These are phyloP conservation scores for Trichomycterus rosablanca DNA, from an alignment of 2,113 vertebrate genomes.

Conservation along the genomic window DNA sequence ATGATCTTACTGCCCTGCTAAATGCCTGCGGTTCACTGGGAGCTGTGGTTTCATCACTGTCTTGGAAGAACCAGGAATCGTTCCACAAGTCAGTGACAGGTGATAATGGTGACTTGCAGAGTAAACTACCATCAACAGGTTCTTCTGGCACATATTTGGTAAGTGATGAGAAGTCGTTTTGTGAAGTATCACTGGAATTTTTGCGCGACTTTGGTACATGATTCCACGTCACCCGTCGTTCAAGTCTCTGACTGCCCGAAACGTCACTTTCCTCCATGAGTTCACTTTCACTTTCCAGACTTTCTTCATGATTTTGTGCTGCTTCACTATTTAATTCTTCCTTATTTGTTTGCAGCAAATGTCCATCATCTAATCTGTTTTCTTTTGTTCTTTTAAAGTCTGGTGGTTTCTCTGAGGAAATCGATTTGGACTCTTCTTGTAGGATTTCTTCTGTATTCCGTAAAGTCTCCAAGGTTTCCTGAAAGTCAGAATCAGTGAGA, in stretches of 20 bases:
- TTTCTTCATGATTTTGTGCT: slow-evolving; percentile 44
- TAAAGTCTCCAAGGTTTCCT: slow-evolving; percentile 55
- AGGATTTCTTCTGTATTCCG: slow-evolving; percentile 47
- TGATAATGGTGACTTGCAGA: slow-evolving; percentile 10
- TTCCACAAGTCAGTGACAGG: slow-evolving; percentile 15
- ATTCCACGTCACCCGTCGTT: slow-evolving; percentile 41
- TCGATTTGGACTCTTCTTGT: slow-evolving; percentile 33
- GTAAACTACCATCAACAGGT: not conserved
- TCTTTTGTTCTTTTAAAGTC: not conserved
- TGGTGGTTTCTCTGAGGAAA: slow-evolving; percentile 27
- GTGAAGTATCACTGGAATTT: not conserved
- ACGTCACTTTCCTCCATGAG: slow-evolving; percentile 30
- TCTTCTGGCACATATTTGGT: slow-evolving; percentile 18
- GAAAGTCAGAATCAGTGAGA: slow-evolving; percentile 23
- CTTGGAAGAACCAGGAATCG: slow-evolving; percentile 29
- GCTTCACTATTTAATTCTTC: slow-evolving; percentile 27
- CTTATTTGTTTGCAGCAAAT: not conserved
- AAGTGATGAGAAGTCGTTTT: not conserved
- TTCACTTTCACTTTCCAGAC: not conserved
- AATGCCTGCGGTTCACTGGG: slow-evolving; percentile 36
- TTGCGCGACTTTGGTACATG: slow-evolving; percentile 1
- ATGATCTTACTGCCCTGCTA: slow-evolving; percentile 51
- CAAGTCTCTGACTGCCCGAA: not conserved
- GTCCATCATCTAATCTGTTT: too few relatives aligned
- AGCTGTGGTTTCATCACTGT: slow-evolving; percentile 31